These are phyloP conservation scores for Myotis findleyi DNA, from an alignment of 2,797 vertebrate species.

Conservation along the genomic window DNA sequence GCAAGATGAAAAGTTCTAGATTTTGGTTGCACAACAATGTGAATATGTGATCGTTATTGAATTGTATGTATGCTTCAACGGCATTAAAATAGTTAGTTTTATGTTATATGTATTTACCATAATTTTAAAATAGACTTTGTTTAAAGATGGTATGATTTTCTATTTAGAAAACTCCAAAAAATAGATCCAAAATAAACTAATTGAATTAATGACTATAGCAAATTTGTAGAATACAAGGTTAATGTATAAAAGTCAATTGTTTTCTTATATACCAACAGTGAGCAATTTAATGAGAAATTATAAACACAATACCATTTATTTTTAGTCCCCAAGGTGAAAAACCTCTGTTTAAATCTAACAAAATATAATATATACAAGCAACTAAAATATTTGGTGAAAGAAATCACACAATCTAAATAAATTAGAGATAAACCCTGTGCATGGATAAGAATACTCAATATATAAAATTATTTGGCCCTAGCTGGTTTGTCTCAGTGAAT, in stretches of 20 bases:
- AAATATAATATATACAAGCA: too few species aligned
- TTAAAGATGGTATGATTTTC: neutral
- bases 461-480: too few species aligned
- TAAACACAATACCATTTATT: neutral
- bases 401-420: too few species aligned
- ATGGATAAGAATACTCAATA: too few species aligned
- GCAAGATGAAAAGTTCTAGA: neutral
- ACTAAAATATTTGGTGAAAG: too few species aligned
- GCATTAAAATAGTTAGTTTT: neutral
- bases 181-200: neutral
- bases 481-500: too few species aligned
- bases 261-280: neutral
- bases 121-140: neutral
- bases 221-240: neutral
- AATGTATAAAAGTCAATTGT: neutral
- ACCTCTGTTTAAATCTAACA: too few species aligned
- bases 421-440: too few species aligned
- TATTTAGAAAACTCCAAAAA: neutral
- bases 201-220: neutral
- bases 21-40: neutral
- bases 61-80: neutral
- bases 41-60: too few species aligned
- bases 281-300: neutral
- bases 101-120: neutral
- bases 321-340: neutral